Conservation (phyloP, 1,140 invertebrate species). For the Neodiprion virginianus region DNA sequence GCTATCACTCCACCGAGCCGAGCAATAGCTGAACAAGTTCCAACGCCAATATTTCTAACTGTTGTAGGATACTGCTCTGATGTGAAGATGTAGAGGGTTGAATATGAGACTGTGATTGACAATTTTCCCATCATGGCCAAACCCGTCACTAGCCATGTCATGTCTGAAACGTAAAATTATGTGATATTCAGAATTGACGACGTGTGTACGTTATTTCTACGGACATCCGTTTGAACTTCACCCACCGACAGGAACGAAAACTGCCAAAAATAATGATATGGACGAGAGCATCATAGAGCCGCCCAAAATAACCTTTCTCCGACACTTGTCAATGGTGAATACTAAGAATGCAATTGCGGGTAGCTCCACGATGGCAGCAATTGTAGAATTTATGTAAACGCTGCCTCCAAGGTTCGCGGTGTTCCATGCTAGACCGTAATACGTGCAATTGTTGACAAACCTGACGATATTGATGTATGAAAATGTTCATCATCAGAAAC, state of each 20-base stretch:
- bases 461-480: conserved; percentile 52
- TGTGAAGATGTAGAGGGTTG: conserved; percentile 81
- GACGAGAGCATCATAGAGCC: conserved; percentile 75
- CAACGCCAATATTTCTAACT: conserved; percentile 79
- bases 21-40: conserved; percentile 78
- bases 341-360: conserved; percentile 76
- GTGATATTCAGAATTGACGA: conserved; percentile 22
- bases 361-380: conserved; percentile 80
- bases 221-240: conserved; percentile 7
- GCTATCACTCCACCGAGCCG: conserved; percentile 79
- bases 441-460: conserved; percentile 81
- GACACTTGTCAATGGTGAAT: conserved; percentile 75
- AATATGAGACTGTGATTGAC: conserved; percentile 83
- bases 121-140: conserved; percentile 84
- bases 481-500: not conserved
- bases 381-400: conserved; percentile 77
- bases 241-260: conserved; percentile 66
- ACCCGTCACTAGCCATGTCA: conserved; percentile 67
- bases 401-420: conserved; percentile 77
- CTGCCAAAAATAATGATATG: conserved; percentile 66
- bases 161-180: conserved; percentile 57
- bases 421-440: conserved; percentile 84
- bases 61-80: conserved; percentile 86
- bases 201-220: conserved; percentile 1
- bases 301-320: conserved; percentile 73